phyloP scores from a whole-genome alignment of 64 coral and sea anemone genomes.

The Dendronephthya gigantea region DNA sequence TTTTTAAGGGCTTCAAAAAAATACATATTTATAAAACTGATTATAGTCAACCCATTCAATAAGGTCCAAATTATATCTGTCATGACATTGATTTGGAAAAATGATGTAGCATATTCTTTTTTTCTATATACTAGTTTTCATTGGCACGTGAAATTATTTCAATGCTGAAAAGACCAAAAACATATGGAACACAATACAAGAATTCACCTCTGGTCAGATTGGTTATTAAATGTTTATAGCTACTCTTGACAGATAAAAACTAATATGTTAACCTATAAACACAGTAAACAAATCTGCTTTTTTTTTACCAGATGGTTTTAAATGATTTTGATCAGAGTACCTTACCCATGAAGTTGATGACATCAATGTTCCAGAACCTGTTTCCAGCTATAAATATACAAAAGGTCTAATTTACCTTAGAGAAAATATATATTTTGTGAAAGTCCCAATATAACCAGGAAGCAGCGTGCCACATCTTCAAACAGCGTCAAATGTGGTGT shows the following conservation, averaged over 20 bases:
- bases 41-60: no score
- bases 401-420: constrained; percentile 37
- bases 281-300: background rate
- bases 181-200: constrained; percentile 77
- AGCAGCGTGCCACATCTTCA: no score
- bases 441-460: background rate
- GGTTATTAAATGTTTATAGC: no score
- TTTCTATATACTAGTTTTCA: constrained; percentile 54
- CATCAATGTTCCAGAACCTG: constrained; percentile 90
- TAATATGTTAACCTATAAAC: no score
- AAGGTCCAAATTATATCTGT: no score
- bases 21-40: no score
- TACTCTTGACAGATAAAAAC: no score
- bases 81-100: background rate
- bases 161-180: constrained; percentile 86
- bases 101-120: background rate
- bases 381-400: constrained; percentile 93
- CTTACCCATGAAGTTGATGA: constrained; percentile 93
- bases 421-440: background rate
- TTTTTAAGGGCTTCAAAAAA: no score
- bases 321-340: constrained; percentile 69
- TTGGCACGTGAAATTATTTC: constrained; percentile 79
- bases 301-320: constrained; percentile 57
- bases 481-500: no score
- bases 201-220: constrained; percentile 57